Conservation (phyloP, 2,888 invertebrate species). For the Imbricaverruca yamaguchii region DNA sequence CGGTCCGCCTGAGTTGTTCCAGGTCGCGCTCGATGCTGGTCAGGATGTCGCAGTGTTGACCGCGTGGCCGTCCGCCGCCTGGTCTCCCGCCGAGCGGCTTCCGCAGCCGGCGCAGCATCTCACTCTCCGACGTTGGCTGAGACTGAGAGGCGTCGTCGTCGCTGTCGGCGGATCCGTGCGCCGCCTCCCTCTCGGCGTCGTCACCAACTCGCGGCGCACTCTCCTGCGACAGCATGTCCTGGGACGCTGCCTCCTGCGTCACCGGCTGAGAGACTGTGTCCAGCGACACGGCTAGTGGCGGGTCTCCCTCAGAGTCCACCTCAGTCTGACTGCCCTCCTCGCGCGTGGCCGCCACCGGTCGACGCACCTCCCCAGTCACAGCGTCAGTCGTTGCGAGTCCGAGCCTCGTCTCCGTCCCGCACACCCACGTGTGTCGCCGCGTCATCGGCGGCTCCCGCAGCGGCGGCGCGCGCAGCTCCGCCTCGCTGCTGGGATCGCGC, state of each 20-base stretch:
- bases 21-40: not conserved
- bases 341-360: not conserved
- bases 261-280: not conserved
- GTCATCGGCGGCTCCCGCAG: not conserved
- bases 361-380: not conserved
- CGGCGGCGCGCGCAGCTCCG: not conserved
- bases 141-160: not conserved
- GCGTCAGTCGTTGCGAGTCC: not conserved
- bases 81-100: not conserved
- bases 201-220: not conserved
- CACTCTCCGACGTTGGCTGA: not conserved
- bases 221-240: not conserved
- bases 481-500: not conserved
- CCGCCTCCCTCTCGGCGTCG: no score
- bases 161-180: not conserved
- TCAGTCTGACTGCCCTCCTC: slow-evolving; percentile 12
- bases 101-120: slow-evolving; percentile 12
- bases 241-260: not conserved
- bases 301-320: not conserved
- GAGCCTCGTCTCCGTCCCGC: not conserved
- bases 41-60: not conserved
- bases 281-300: not conserved
- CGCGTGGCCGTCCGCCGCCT: not conserved
- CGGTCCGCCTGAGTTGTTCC: not conserved
- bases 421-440: slow-evolving; percentile 1